phyloP scores from a whole-genome alignment of 2,888 invertebrate genomes.

The Noctua comes region DNA sequence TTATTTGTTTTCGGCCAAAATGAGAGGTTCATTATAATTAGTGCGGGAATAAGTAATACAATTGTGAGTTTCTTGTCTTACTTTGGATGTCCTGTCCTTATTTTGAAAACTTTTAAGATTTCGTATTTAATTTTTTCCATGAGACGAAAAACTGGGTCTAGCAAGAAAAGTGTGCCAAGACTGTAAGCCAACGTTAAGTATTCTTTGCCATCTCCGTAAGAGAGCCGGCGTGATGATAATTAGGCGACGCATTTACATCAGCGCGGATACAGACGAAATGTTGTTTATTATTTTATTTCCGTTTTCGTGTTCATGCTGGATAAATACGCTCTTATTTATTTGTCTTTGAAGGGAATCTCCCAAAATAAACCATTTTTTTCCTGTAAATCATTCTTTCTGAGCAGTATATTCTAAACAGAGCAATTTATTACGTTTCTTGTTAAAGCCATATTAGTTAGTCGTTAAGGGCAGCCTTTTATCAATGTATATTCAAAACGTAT shows the following conservation, averaged over 20 bases:
- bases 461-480: not conserved
- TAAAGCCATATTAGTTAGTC: not conserved
- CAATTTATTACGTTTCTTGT: conserved; percentile 12
- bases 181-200: conserved; percentile 45
- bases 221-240: conserved; percentile 44
- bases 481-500: not conserved
- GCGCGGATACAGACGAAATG: conserved; percentile 30
- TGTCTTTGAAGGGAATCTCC: conserved; percentile 7
- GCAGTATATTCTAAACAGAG: conserved; percentile 7
- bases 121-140: conserved; percentile 16
- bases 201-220: conserved; percentile 41
- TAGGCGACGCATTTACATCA: conserved; percentile 37
- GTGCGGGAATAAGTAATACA: not conserved
- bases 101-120: conserved; percentile 17
- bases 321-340: conserved; percentile 30
- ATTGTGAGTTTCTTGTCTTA: conserved; percentile 1
- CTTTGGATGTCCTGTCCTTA: conserved; percentile 8
- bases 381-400: not conserved
- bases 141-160: conserved; percentile 45
- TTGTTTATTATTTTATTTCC: conserved; percentile 50
- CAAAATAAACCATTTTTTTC: not conserved
- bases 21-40: conserved; percentile 10
- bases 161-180: conserved; percentile 50
- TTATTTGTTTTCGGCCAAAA: conserved; percentile 26
- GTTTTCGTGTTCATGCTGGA: conserved; percentile 36